Conservation (phyloP, 2,888 invertebrate genomes). For the Adineta ricciae region DNA sequence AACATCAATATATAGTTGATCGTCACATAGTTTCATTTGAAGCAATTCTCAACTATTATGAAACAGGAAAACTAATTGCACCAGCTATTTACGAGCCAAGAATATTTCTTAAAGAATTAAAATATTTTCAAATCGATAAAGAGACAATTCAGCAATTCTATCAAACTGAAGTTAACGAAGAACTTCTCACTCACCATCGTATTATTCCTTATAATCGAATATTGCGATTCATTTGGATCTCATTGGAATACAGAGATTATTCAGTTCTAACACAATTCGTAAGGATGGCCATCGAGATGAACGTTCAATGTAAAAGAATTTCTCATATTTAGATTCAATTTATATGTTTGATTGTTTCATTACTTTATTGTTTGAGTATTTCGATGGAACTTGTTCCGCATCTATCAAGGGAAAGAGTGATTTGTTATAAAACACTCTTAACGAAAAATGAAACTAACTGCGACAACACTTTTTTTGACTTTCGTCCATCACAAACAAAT, state of each 20-base stretch:
- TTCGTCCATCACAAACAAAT: background rate
- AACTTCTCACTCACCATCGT: background rate
- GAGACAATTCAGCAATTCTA: background rate
- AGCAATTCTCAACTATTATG: conserved; percentile 17
- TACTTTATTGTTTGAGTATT: background rate
- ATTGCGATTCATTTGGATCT: background rate
- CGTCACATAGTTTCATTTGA: conserved; percentile 9
- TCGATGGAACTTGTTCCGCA: background rate
- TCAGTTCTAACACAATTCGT: background rate
- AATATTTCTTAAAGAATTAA: background rate
- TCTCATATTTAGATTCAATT: conserved; percentile 9
- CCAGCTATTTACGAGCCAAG: background rate
- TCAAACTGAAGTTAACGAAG: background rate
- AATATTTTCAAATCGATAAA: conserved; percentile 13
- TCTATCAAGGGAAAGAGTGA: background rate
- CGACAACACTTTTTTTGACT: conserved; percentile 1
- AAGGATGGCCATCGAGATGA: background rate
- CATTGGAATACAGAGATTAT: conserved; percentile 12
- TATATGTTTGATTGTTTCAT: conserved; percentile 1
- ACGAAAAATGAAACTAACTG: background rate
- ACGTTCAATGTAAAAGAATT: background rate
- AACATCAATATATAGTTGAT: background rate
- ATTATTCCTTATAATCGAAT: background rate
- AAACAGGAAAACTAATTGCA: conserved; percentile 1
- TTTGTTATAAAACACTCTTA: background rate